Base-by-base conservation (phyloP, 2,113 vertebrate species). In the human (Homo sapiens) region DNA sequence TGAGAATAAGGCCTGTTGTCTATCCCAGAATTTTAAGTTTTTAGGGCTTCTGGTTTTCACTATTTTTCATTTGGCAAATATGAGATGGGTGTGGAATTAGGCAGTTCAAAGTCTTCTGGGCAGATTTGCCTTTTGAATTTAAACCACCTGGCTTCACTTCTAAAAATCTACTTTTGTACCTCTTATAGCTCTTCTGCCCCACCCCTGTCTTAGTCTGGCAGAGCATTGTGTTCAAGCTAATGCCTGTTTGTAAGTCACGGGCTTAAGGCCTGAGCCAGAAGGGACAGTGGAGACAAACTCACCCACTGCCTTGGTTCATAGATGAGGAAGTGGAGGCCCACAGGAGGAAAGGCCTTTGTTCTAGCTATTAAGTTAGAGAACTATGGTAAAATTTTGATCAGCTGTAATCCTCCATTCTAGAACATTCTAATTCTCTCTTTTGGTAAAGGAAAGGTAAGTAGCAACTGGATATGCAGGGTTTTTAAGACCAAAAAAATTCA, bases 21-120 rank as follows among this genome's bases (percentile, higher is more conserved):
- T 86, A 0, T 81, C 57, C 75, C 85, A 91, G 82, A 93, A 84
- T 79, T 92, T 52, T 72, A 57, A n/a, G 16, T 82, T 96, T 72
- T 45, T 43, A 52, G 45, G 64, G 16, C 57, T 91, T 82, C 52
- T 83, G 25, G 82, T 17, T 78, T 35, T 79, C 48, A n/a, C 1
- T 50, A 22, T 68, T 68, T 22, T 80, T 72, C 4, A 6, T 55
- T 61, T 80, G 35, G n/a, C 83, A 57, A 68, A 16, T 91, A 66
- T 88, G 57, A 93, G 50, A 88, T 82, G 18, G 84, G 22, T 68
- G 18, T 13, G 7, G 78, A 84, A 45, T 91, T 59, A 83, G 76
- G 32, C 32, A 52, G 12, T 38, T 91, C 40, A 55, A 11, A 17
- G 48, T 89, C 35, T 92, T 75, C 27, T 76, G 40, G 79, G 72